Evolutionary conservation across 2,888 invertebrate species (phyloP).

Genomic region (Nymphalis c-album): DNA sequence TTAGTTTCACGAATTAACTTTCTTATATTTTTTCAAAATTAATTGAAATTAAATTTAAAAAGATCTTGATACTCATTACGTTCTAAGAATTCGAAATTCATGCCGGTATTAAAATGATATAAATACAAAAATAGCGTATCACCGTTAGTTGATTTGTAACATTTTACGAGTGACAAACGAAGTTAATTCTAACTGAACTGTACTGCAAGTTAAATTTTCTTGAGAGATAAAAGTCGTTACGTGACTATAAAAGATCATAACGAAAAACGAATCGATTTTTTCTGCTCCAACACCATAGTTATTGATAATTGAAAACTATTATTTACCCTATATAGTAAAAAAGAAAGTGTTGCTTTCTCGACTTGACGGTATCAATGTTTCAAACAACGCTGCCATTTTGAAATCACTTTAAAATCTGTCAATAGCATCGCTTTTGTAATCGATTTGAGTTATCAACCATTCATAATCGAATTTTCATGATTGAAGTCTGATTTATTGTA

Average conservation of each 20-base stretch:
- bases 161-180: neutral
- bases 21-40: neutral
- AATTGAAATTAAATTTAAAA: neutral
- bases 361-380: constrained; percentile 48
- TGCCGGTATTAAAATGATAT: no score
- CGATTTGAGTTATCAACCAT: constrained; percentile 6
- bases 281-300: constrained; percentile 28
- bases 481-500: constrained; percentile 1
- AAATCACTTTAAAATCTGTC: constrained; percentile 39
- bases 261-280: constrained; percentile 31
- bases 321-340: constrained; percentile 61
- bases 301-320: constrained; percentile 53
- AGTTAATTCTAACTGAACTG: neutral
- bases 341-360: constrained; percentile 72
- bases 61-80: neutral
- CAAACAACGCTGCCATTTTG: constrained; percentile 54
- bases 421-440: constrained; percentile 10
- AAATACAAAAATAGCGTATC: no score
- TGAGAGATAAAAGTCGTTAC: constrained; percentile 21
- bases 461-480: constrained; percentile 7
- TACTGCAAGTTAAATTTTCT: neutral
- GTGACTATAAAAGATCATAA: constrained; percentile 21
- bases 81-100: neutral
- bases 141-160: no score
- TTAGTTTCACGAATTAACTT: constrained; percentile 7